A percentile compares a stretch with the other conserved stretches of the same genome.
phyloP scores from a whole-genome alignment of 2,888 invertebrate species.

The Cabera pusaria region DNA sequence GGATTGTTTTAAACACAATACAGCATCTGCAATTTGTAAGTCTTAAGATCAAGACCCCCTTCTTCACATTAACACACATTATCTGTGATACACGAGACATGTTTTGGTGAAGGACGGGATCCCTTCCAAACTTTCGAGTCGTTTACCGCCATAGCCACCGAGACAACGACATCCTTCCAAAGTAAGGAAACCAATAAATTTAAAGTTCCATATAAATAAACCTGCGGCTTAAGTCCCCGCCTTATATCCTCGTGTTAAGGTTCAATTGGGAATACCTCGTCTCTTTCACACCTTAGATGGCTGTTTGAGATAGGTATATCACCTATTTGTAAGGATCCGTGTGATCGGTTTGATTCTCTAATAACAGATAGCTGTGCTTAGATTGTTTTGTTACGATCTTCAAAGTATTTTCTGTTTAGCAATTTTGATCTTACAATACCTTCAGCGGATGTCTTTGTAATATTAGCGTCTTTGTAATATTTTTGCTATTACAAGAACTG shows the following conservation, averaged over 20 bases:
- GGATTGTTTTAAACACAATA: no score
- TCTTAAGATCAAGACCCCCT: no score
- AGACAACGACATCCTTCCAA: constrained; percentile 52
- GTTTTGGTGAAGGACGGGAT: constrained; percentile 31
- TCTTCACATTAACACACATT: constrained; percentile 5
- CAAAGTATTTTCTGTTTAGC: constrained; percentile 23
- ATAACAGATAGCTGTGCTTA: constrained; percentile 44
- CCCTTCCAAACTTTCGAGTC: constrained; percentile 25
- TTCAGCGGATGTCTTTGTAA: constrained; percentile 1
- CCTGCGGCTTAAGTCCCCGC: constrained; percentile 47
- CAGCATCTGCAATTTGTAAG: no score
- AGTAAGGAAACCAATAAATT: constrained; percentile 72
- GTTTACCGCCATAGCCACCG: constrained; percentile 51
- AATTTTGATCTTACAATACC: constrained; percentile 24
- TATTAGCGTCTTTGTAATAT: no score
- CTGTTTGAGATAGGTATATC: constrained; percentile 52
- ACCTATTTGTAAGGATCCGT: constrained; percentile 46
- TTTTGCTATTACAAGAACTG: no score
- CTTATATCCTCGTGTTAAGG: constrained; percentile 57
- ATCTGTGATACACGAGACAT: constrained; percentile 19
- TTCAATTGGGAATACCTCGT: constrained; percentile 52
- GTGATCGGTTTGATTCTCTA: constrained; percentile 50
- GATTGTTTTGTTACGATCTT: constrained; percentile 37
- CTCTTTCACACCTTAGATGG: constrained; percentile 44
- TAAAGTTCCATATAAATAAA: constrained; percentile 65